Evolutionary conservation across 2,888 invertebrate genomes (phyloP), one percentile per base, ranked within the genome.

Genomic region (Colostygia pectinataria): DNA sequence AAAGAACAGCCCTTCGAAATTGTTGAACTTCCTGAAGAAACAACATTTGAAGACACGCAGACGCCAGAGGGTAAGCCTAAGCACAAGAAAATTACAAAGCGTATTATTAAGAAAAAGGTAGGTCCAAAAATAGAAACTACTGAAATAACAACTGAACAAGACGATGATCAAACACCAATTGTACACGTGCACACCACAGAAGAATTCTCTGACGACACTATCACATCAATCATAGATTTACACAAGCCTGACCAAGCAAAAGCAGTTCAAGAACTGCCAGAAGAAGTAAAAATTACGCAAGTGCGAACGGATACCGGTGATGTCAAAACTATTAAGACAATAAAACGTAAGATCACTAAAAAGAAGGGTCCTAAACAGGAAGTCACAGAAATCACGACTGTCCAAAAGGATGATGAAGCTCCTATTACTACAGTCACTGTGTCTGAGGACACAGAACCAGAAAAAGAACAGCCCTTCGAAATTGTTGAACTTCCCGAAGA

Each of bases 21-120:
- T 61, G 77, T 50, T 62, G 86, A 68, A 74, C 80, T 37, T 65
- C 80, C 56, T 66, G 79, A 23, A 74, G 80, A 53, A 25, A 70
- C 76, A 0, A 53, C 63, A 0, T 56, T 74, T 2, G 77, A 84
- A 49, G 87, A 89, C 51, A 63, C 77, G 0, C 66, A 76, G 4
- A 39, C 60, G 3, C 56, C 59, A 0, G 65, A 66, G 14, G 66
- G 68, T 58, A 67, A 63, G 66, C 60, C 53, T 1, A 53, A 48
- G 7, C 65, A 61, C 42, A 71, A 60, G 47, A 77, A 59, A 2
- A 53, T 64, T 8, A 71, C 66, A 33, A 72, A 67, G 47, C 49
- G 74, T 1, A 59, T 58, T 0, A 67, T 77, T 8, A 75, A 71
- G 47, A 73, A 70, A 50, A 69, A 68, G 25, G 56, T 62, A 31